Evolutionary conservation across 2,113 vertebrate genomes (phyloP).

Genomic region (cattle (Bos taurus)): ARS-UCD2.0 NC_037329.1:109277501-109278000

Average conservation of each 20-base stretch:
- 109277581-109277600: not conserved
- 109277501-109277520: conserved; percentile 62
- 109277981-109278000: not conserved
- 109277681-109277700: not conserved
- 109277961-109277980: not conserved
- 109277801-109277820: not conserved
- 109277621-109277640: not conserved
- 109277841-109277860: not conserved
- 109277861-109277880: not conserved
- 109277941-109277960: not conserved
- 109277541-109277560: not conserved
- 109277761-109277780: not conserved
- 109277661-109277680: not conserved
- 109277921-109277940: not conserved
- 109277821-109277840: not conserved
- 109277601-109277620: not conserved
- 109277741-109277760: not conserved
- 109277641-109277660: not conserved
- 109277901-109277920: not conserved
- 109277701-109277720: too few relatives aligned
- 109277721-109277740: not conserved
- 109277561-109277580: not conserved
- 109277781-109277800: not conserved
- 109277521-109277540: conserved; percentile 52
- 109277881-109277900: not conserved